A percentile compares a stretch with the other conserved stretches of the same genome.
Evolutionary conservation across 2,888 invertebrate species (phyloP).

Genomic region (Drosophila monieri): DNA sequence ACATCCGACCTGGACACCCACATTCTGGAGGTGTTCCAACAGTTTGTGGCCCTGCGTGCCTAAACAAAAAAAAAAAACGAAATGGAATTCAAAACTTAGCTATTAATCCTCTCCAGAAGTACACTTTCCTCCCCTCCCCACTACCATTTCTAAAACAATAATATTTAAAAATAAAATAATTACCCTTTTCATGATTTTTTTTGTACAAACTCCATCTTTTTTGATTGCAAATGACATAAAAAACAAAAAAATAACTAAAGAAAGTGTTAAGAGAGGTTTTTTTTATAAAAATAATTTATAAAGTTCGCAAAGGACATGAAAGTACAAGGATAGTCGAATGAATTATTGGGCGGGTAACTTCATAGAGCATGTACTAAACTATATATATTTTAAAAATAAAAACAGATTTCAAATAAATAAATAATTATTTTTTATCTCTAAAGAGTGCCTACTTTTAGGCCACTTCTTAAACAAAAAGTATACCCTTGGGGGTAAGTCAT

Average conservation of each 20-base stretch:
- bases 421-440: not conserved
- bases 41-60: slow-evolving; percentile 93
- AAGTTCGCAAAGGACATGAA: slow-evolving; percentile 5
- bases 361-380: not conserved
- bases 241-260: not conserved
- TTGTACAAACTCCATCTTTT: not conserved
- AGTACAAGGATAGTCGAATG: not conserved
- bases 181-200: not conserved
- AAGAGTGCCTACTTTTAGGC: slow-evolving; percentile 1
- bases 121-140: no score
- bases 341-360: not conserved
- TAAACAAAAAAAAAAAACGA: slow-evolving; percentile 44
- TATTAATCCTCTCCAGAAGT: not conserved
- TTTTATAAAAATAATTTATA: not conserved
- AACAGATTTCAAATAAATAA: not conserved
- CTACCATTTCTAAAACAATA: no score
- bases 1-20: slow-evolving; percentile 98
- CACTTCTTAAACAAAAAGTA: no score
- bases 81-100: not conserved
- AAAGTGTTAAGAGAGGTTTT: slow-evolving; percentile 1
- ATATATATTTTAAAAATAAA: not conserved
- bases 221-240: not conserved
- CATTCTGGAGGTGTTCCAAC: slow-evolving; percentile 98
- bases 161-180: no score
- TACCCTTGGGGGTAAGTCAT: no score